Conservation (phyloP, 2,113 vertebrate species). For the Hippocampus barbouri region DNA sequence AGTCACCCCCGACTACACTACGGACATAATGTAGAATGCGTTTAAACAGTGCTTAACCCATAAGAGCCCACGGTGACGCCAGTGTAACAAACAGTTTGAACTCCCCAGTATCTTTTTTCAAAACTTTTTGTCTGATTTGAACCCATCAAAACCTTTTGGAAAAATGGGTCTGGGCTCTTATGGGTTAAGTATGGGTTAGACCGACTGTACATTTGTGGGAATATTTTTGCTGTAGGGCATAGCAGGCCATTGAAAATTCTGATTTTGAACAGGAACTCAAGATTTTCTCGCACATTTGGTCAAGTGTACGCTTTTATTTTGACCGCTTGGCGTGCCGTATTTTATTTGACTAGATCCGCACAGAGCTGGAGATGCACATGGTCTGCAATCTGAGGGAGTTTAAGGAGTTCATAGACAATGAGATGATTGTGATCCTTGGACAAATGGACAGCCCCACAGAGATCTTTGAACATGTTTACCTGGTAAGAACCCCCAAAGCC, state of each 20-base stretch:
- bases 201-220: background rate
- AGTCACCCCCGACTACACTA: background rate
- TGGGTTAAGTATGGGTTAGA: too few species aligned
- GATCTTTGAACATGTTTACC: conserved; percentile 94
- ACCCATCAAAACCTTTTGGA: too few species aligned
- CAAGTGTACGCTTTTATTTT: background rate
- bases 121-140: too few species aligned
- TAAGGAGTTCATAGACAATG: conserved; percentile 97
- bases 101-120: too few species aligned
- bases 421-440: conserved; percentile 97
- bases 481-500: conserved; percentile 75
- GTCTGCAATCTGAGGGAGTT: conserved; percentile 94
- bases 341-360: conserved; percentile 81
- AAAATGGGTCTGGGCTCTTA: too few species aligned
- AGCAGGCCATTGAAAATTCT: background rate
- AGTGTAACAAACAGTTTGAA: too few species aligned
- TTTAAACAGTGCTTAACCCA: too few species aligned
- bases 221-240: background rate
- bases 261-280: background rate
- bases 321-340: background rate
- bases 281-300: background rate
- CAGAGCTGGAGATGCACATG: conserved; percentile 98
- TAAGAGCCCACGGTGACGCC: too few species aligned
- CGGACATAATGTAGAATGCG: too few species aligned
- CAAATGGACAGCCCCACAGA: conserved; percentile 98